Conservation (phyloP, 2,113 vertebrate genomes). For the Formicarius rufipectus region DNA sequence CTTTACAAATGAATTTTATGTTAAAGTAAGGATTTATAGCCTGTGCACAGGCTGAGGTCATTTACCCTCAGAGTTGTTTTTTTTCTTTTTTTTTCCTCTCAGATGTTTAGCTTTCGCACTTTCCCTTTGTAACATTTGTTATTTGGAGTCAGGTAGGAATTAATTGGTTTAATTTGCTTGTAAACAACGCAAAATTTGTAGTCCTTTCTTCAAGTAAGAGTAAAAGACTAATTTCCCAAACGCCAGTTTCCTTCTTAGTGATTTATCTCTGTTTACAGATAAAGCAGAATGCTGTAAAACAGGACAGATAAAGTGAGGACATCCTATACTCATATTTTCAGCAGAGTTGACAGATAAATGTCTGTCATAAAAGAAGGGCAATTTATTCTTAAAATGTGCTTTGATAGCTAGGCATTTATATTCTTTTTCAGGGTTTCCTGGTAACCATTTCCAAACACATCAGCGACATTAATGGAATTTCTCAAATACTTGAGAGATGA, state of each 20-base stretch:
- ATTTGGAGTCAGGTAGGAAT: background rate
- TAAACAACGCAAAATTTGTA: background rate
- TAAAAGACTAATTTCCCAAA: background rate
- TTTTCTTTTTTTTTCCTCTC: background rate
- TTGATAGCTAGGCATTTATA: background rate
- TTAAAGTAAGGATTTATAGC: background rate
- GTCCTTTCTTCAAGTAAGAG: background rate
- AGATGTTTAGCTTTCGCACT: background rate
- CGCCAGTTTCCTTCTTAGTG: background rate
- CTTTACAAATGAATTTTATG: background rate
- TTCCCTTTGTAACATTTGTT: background rate
- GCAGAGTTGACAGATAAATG: background rate
- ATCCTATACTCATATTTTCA: constrained; percentile 25
- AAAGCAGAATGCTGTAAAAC: background rate
- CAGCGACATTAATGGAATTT: background rate
- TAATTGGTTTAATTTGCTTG: background rate
- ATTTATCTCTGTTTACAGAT: constrained; percentile 41
- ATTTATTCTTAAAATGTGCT: background rate
- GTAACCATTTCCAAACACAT: background rate
- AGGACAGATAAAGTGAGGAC: background rate
- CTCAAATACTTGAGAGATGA: background rate
- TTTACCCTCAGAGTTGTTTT: background rate
- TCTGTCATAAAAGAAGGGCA: background rate
- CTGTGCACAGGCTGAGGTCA: background rate
- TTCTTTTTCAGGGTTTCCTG: background rate